Base-by-base conservation (phyloP, 1,140 invertebrate species). In the Cotesia chilonis region DNA sequence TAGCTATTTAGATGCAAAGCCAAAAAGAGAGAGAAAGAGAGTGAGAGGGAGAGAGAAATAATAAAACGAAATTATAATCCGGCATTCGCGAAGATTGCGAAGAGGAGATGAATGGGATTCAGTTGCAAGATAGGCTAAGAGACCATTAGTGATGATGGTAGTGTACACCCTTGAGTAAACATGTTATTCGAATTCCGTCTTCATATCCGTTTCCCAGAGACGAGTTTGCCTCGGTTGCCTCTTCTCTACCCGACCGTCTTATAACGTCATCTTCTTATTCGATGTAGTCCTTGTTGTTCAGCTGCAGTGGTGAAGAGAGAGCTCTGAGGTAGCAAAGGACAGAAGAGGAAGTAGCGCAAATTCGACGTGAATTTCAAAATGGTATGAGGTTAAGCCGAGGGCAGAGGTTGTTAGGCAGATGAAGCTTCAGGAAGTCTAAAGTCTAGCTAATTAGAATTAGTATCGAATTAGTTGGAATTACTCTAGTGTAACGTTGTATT, bases 161-260 rank as follows among this genome's bases (percentile, higher is more conserved):
- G 41, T 73, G 41, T 38, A 28, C 70, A 57, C 68, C 68, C 38
- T 52, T 66, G 67, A 71, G 76, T 76, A 79, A 80, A 79, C 78
- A 79, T 77, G 73, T 80, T 79, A 80, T 78, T 78, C 75, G 75
- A 79, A 78, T 80, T 80, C 68, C 74, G 73, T 72, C 71, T 77
- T 81, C 72, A 77, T 81, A 80, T 81, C 79, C 78, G 78, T 78
- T 75, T 70, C 47, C 57, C 76, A 36, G 68, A 69, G 72, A 76
- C 75, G 64, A 37, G 36, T 63, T 67, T 37, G 41, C 41, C 10
- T 10, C 4, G 41, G 6, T 47, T 47, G 10, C 71, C 54, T 38
- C 28, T 47, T 5, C 59, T 20, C 10, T 68, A 41, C 51, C 5
- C 57, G 28, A 28, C 55, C 68, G n/a, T 54, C 67, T 47, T 47